phyloP scores from a whole-genome alignment of 2,113 vertebrate species.

The Casuarius casuarius region DNA sequence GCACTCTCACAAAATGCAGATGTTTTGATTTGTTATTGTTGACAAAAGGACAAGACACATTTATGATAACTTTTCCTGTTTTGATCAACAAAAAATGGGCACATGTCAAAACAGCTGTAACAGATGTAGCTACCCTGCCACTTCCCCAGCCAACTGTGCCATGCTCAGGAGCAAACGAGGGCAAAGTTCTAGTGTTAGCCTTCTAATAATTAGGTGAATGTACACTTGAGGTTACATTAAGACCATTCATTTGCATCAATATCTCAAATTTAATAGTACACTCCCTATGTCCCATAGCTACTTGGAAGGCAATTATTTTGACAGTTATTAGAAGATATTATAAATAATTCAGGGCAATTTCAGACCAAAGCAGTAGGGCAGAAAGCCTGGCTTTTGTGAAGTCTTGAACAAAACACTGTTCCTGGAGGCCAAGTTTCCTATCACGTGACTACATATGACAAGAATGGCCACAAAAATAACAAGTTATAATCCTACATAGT shows the following conservation, averaged over 20 bases:
- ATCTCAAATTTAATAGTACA: background rate
- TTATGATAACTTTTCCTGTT: background rate
- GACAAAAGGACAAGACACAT: background rate
- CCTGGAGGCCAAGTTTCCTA: background rate
- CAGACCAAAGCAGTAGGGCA: background rate
- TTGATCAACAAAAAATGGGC: background rate
- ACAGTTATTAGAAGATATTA: background rate
- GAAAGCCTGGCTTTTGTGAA: rapidly evolving
- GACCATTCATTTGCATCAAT: background rate
- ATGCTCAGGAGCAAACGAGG: background rate
- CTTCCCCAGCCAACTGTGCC: background rate
- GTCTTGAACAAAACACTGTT: background rate
- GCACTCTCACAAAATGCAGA: background rate
- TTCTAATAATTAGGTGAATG: constrained; percentile 1
- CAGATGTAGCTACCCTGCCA: background rate
- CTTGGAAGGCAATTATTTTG: constrained; percentile 21
- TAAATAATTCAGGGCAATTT: background rate
- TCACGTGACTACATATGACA: background rate
- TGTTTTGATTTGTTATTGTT: background rate
- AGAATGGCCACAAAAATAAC: rapidly evolving
- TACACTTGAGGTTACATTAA: constrained; percentile 14
- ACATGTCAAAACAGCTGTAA: background rate
- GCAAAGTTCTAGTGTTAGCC: background rate
- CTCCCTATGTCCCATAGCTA: background rate
- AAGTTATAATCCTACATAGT: background rate